These are phyloP conservation scores for Gryllus bimaculatus DNA, from an alignment of 1,140 invertebrate species.

Conservation along the genomic window DNA sequence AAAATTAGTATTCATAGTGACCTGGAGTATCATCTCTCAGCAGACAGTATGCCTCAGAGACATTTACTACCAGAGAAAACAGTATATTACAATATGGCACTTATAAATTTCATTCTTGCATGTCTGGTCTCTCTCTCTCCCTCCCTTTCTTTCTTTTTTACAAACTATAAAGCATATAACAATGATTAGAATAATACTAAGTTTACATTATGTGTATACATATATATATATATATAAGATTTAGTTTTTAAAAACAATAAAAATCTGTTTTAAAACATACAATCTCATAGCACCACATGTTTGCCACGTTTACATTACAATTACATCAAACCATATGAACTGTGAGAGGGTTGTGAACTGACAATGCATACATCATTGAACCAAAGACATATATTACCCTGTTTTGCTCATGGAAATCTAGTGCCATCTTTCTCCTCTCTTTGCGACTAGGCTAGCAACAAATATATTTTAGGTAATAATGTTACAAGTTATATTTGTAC, in stretches of 20 bases:
- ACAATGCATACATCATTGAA: background rate
- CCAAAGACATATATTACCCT: background rate
- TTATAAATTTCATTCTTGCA: background rate
- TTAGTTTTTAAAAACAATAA: background rate
- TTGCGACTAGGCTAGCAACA: background rate
- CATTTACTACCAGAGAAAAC: background rate
- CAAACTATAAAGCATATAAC: conserved; percentile 1
- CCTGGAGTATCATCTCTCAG: too few species aligned
- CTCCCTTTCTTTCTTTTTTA: background rate
- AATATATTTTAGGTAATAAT: too few species aligned
- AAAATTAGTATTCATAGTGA: too few species aligned
- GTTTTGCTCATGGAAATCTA: background rate
- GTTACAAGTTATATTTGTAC: too few species aligned
- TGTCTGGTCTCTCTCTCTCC: background rate
- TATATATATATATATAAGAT: background rate
- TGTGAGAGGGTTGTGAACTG: background rate
- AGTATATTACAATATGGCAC: background rate
- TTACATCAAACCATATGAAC: background rate
- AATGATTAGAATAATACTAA: background rate
- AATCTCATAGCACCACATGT: background rate
- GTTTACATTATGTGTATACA: background rate
- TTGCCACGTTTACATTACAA: background rate
- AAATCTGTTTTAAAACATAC: background rate
- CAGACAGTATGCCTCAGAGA: too few species aligned
- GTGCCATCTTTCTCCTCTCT: background rate